A percentile compares a stretch with the other conserved stretches of the same genome.
Evolutionary conservation across 2,888 invertebrate genomes (phyloP).

Genomic region (Euplagia quadripunctaria): DNA sequence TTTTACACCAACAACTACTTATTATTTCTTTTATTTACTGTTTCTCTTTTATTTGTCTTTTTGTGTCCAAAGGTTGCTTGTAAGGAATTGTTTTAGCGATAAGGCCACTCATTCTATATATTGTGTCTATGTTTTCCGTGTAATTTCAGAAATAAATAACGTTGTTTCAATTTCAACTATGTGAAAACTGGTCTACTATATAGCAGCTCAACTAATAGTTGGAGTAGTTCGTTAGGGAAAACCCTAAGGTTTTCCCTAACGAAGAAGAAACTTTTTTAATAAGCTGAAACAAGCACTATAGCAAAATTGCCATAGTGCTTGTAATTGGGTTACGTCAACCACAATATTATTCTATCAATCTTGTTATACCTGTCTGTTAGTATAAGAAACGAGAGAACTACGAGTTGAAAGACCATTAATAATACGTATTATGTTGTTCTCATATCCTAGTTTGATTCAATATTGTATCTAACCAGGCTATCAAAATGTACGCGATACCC

Average conservation of each 20-base stretch:
- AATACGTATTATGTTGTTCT: not conserved
- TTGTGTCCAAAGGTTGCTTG: too few relatives aligned
- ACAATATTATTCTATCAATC: conserved; percentile 54
- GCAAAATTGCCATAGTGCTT: conserved; percentile 52
- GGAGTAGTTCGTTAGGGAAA: not conserved
- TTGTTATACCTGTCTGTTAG: conserved; percentile 22
- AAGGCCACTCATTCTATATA: too few relatives aligned
- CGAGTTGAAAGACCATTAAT: not conserved
- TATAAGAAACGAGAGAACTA: conserved; percentile 2
- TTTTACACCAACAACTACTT: too few relatives aligned
- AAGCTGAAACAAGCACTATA: conserved; percentile 62
- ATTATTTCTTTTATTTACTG: too few relatives aligned
- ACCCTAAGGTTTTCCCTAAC: conserved; percentile 32
- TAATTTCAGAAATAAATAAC: too few relatives aligned
- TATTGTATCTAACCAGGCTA: not conserved
- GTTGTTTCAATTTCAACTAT: not conserved
- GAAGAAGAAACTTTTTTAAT: conserved; percentile 67
- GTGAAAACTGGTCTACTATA: not conserved
- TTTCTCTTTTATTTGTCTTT: too few relatives aligned
- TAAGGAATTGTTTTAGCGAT: too few relatives aligned
- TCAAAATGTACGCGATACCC: not conserved
- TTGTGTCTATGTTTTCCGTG: too few relatives aligned
- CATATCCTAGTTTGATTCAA: not conserved
- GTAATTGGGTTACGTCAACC: conserved; percentile 68
- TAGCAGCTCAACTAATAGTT: not conserved